Percentiles rank a stretch among this genome's conserved stretches.
These are phyloP conservation scores for Chelonus insularis DNA, from an alignment of 1,140 invertebrate species.

Conservation along the genomic window DNA sequence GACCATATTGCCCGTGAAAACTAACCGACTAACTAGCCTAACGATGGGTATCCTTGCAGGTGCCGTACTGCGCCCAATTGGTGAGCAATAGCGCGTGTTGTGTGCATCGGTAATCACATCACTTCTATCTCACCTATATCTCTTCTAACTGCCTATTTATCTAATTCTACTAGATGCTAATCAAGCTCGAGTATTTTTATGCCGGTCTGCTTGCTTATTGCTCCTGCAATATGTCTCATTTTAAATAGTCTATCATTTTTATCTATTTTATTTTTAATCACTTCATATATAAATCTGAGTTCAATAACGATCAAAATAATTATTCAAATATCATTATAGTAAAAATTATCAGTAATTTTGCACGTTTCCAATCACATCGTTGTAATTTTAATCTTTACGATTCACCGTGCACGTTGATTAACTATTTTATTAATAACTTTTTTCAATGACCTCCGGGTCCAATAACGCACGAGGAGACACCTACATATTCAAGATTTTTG, in stretches of 20 bases:
- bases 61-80: slow-evolving; percentile 84
- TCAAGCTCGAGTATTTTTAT: too few relatives aligned
- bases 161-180: too few relatives aligned
- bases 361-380: too few relatives aligned
- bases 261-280: too few relatives aligned
- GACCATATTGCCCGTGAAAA: slow-evolving; percentile 25
- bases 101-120: slow-evolving; percentile 84
- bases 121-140: slow-evolving; percentile 61
- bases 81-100: slow-evolving; percentile 89
- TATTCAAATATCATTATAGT: too few relatives aligned
- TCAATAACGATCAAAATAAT: too few relatives aligned
- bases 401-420: neutral
- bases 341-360: too few relatives aligned
- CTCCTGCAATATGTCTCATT: too few relatives aligned
- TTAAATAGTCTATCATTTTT: too few relatives aligned
- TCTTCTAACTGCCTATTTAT: slow-evolving; percentile 27
- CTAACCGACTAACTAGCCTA: slow-evolving; percentile 57
- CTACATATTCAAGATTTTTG: slow-evolving; percentile 28
- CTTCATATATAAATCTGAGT: too few relatives aligned
- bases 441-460: neutral
- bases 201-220: too few relatives aligned
- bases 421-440: neutral
- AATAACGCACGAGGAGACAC: slow-evolving; percentile 29
- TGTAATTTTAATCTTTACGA: neutral
- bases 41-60: slow-evolving; percentile 73